These are phyloP conservation scores for Unio delphinus DNA, from an alignment of 2,888 invertebrate species.

Conservation along the genomic window DNA sequence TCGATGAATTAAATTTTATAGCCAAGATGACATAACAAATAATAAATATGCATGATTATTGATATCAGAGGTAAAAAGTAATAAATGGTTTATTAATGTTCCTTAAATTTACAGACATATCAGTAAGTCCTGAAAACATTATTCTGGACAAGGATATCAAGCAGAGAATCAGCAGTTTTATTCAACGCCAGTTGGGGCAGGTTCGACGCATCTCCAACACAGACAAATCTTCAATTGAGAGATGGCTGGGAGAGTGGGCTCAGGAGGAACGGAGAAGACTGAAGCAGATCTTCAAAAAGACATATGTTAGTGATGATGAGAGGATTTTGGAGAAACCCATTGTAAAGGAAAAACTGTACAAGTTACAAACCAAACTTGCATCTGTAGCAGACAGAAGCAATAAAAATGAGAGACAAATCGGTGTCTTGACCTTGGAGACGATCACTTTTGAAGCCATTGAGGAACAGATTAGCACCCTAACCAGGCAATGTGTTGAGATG, in stretches of 20 bases:
- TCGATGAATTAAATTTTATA: too few relatives aligned
- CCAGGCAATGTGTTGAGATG: conserved; percentile 7
- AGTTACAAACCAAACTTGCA: not conserved
- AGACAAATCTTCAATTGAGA: conserved; percentile 32
- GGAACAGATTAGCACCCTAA: conserved; percentile 5
- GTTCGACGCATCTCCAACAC: conserved; percentile 21
- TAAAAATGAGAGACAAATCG: not conserved
- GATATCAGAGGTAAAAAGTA: too few relatives aligned
- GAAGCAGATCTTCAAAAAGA: conserved; percentile 13
- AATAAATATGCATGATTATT: too few relatives aligned
- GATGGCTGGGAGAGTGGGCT: conserved; percentile 31
- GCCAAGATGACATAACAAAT: too few relatives aligned
- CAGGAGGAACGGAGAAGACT: conserved; percentile 20
- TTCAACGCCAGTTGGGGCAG: conserved; percentile 23
- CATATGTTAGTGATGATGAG: not conserved
- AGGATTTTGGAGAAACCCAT: conserved; percentile 4
- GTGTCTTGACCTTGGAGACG: conserved; percentile 2
- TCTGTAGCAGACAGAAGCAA: not conserved
- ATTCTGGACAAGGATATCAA: conserved; percentile 21
- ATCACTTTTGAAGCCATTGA: conserved; percentile 8
- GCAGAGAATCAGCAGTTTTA: conserved; percentile 13
- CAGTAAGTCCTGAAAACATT: too few relatives aligned
- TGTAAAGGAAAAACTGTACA: conserved; percentile 5
- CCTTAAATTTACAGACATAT: too few relatives aligned
- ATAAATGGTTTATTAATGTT: too few relatives aligned